phyloP scores from a whole-genome alignment of 2,797 vertebrate genomes.

The Oreonectes daqikongensis region DNA sequence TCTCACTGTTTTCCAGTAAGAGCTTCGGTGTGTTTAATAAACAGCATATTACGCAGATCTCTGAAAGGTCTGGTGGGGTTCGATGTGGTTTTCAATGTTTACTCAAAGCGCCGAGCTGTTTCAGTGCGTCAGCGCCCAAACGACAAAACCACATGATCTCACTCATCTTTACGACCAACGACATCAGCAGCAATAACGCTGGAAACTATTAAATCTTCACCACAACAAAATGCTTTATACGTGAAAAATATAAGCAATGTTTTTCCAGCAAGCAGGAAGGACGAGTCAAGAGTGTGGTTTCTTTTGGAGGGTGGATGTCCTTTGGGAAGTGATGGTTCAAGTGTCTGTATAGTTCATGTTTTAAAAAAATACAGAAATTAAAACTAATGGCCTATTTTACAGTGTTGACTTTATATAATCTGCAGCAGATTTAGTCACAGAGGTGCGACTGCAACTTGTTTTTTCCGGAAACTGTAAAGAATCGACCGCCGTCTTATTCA shows the following conservation, averaged over 20 bases:
- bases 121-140: slow-evolving; percentile 41
- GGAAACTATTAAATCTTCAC: slow-evolving; percentile 51
- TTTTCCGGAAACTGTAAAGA: slow-evolving; percentile 22
- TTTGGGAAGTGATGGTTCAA: slow-evolving; percentile 8
- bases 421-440: neutral
- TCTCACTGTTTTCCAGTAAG: slow-evolving; percentile 36
- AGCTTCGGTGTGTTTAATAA: slow-evolving; percentile 18
- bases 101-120: slow-evolving; percentile 24
- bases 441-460: neutral
- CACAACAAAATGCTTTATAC: slow-evolving; percentile 48
- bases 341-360: too few relatives aligned
- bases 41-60: neutral
- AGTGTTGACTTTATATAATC: slow-evolving; percentile 8
- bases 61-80: slow-evolving; percentile 23
- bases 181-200: slow-evolving; percentile 42
- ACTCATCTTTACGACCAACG: slow-evolving; percentile 44
- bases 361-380: neutral
- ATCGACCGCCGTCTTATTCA: neutral
- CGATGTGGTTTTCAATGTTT: slow-evolving; percentile 49
- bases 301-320: slow-evolving; percentile 21
- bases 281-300: slow-evolving; percentile 41
- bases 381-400: slow-evolving; percentile 19
- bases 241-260: slow-evolving; percentile 50
- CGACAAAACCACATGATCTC: slow-evolving; percentile 50
- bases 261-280: slow-evolving; percentile 21